A percentile compares a stretch with the other conserved stretches of the same genome.
phyloP scores from a whole-genome alignment of 2,113 vertebrate genomes.

The Triplophysa rosa region DNA sequence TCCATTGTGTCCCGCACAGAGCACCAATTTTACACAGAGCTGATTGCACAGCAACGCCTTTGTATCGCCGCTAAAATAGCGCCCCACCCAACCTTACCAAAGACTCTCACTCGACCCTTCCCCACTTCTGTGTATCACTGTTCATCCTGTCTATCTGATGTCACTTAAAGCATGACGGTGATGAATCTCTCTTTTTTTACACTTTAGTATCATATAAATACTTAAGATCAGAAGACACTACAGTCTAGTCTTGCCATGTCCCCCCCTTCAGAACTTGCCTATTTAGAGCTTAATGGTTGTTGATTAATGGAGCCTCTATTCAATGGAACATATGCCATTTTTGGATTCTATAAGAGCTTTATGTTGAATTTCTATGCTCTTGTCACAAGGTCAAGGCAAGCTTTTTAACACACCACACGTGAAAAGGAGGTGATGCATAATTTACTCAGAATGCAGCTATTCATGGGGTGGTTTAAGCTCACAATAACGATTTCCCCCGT shows the following conservation, averaged over 20 bases:
- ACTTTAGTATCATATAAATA: constrained; percentile 66
- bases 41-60: constrained; percentile 81
- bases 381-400: constrained; percentile 76
- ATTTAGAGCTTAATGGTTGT: constrained; percentile 78
- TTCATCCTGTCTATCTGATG: constrained; percentile 54
- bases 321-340: constrained; percentile 76
- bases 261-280: constrained; percentile 73
- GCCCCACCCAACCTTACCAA: constrained; percentile 64
- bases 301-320: constrained; percentile 83
- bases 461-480: constrained; percentile 55
- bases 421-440: constrained; percentile 61
- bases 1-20: constrained; percentile 77
- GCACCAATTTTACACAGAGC: constrained; percentile 81
- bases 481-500: constrained; percentile 47
- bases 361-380: constrained; percentile 72
- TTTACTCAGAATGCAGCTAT: constrained; percentile 54
- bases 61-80: constrained; percentile 67
- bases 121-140: constrained; percentile 43
- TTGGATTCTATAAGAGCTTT: constrained; percentile 63
- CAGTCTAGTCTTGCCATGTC: constrained; percentile 43
- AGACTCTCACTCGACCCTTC: constrained; percentile 43
- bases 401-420: constrained; percentile 62
- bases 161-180: constrained; percentile 61
- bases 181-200: constrained; percentile 69
- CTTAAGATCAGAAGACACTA: constrained; percentile 38